Base-by-base conservation (phyloP, 2,113 vertebrate species). In the Chascanopsetta lugubris region DNA sequence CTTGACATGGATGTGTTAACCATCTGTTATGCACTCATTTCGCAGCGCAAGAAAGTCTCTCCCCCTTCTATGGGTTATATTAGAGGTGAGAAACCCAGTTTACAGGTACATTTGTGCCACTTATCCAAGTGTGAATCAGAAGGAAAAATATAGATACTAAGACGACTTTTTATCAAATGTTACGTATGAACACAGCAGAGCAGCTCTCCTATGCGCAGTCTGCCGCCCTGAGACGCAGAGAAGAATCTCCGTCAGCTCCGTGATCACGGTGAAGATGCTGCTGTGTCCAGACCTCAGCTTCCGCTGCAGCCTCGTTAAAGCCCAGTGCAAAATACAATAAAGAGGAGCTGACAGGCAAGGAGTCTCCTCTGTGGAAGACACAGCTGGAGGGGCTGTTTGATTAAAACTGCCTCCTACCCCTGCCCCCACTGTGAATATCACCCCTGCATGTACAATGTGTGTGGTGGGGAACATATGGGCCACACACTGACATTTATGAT, bases 301-400 rank as follows among this genome's bases (percentile, higher is more conserved):
- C 5, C 54, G 61, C 27, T 51, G 68, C 58, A 58, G 71, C 77
- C 61, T 59, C 40, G 68, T 78, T 61, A 55, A 27, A 72, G 38
- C 55, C 42, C 45, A 45, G 18, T 22, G 71, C 2, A 3, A 48
- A 25, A 10, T 25, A 30, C 62, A 53, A 34, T 48, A 25, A 58
- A 70, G 61, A 69, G 38, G 15, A 48, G 40, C 8, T 40, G 47
- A 77, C 40, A 54, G 15, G 32, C 56, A 10, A 61, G 18, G 11
- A 74, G 40, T 17, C 25, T 30, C 34, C 40, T 63, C 67, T 3
- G 8, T 24, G 9, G 56, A 69, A 62, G 50, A 67, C 50, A 25
- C 74, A 82, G 69, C 82, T 85, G 81, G 77, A 77, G 68, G 60
- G 40, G 43, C 43, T 51, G 62, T 84, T 88, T 85, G 75, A 88